Evolutionary conservation across 2,888 invertebrate genomes (phyloP).

Genomic region (Osmoderma eremita): DNA sequence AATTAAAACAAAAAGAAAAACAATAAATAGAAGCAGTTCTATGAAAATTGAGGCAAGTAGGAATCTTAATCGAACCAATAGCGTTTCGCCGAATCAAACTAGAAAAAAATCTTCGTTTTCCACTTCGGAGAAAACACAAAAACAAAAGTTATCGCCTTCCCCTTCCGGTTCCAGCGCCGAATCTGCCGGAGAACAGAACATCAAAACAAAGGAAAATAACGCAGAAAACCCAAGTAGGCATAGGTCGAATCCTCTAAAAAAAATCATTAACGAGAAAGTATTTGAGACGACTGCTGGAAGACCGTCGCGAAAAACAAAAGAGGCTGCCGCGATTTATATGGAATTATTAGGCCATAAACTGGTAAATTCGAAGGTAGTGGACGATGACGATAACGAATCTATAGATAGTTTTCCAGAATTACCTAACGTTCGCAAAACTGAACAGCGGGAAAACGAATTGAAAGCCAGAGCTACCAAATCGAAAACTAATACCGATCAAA

Average conservation of each 20-base stretch:
- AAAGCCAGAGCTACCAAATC: slow-evolving; percentile 64
- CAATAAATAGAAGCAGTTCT: not conserved
- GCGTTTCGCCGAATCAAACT: not conserved
- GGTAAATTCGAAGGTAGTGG: slow-evolving; percentile 70
- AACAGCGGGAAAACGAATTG: slow-evolving; percentile 70
- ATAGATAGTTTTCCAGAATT: slow-evolving; percentile 75
- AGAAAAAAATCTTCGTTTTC: not conserved
- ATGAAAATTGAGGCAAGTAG: slow-evolving; percentile 8
- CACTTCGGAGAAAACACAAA: not conserved
- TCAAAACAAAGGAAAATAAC: slow-evolving; percentile 29
- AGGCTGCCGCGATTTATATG: slow-evolving; percentile 79
- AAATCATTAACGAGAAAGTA: slow-evolving; percentile 16
- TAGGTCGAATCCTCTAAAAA: slow-evolving; percentile 21
- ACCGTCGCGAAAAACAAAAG: slow-evolving; percentile 77
- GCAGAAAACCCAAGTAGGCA: not conserved
- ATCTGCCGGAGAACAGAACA: slow-evolving; percentile 18
- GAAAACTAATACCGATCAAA: slow-evolving; percentile 47
- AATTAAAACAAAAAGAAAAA: not conserved
- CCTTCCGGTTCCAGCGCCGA: not conserved
- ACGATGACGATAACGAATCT: slow-evolving; percentile 70
- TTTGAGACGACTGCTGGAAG: slow-evolving; percentile 52
- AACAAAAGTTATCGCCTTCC: not conserved
- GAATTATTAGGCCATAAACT: slow-evolving; percentile 77
- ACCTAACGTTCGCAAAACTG: slow-evolving; percentile 71
- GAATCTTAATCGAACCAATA: not conserved